Base-by-base conservation (phyloP, 2,797 vertebrate genomes). In the Hephaestus fuliginosus region DNA sequence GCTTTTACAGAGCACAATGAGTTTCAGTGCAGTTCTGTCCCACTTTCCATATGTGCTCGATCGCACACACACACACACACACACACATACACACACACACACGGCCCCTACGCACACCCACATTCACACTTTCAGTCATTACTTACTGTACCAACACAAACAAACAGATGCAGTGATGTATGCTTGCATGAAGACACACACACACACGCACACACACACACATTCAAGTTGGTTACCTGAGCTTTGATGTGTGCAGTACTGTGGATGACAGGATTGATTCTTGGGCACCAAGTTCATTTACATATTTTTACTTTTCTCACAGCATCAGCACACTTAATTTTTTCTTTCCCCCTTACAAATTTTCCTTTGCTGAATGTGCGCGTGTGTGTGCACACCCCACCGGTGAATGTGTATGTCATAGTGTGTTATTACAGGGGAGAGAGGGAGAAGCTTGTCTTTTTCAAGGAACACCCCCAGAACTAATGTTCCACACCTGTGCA, bases 401-500 rank as follows among this genome's bases (percentile, higher is more conserved):
- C 25, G 55, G 64, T 81, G 76, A 73, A 57, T 78, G 84, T 85
- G 79, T 84, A 84, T 91, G 90, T 88, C 86, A 90, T 82, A 90
- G 89, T 89, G 89, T 92, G 89, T 90, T 90, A 92, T 92, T 92
- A 93, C 82, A 88, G 90, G 78, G 78, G 86, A 83, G 90, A 90
- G 89, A 89, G 83, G 76, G 81, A 91, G 86, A 91, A 89, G 87
- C 82, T 94, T 88, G 91, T 95, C 95, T 95, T 95, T 92, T 95
- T 95, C 93, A 95, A 95, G 95, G 93, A 95, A 95, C 95, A 95
- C 95, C 94, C 95, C 94, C 95, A 95, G 94, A 96, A 96, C 95
- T 96, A 96, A 96, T 96, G 95, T 96, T 96, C 95, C 95, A 95
- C 96, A 96, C 96, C 96, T 96, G 96, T 95, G 95, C 95, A 95